phyloP scores from a whole-genome alignment of 2,888 invertebrate species.

The Sphaerophoria rueppellii region DNA sequence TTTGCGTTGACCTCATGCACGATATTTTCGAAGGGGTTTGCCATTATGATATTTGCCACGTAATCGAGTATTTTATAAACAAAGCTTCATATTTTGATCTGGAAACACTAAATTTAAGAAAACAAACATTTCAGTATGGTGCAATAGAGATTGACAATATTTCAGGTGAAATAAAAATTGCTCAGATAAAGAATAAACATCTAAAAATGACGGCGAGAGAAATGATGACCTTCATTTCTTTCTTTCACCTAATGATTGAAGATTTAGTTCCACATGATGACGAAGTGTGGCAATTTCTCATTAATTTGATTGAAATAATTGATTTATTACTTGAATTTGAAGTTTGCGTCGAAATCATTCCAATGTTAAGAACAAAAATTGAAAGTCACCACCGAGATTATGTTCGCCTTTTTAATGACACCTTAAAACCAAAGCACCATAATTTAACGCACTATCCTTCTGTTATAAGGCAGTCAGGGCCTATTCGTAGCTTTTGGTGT shows the following conservation, averaged over 20 bases:
- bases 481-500: constrained; percentile 6
- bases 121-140: constrained; percentile 47
- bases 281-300: constrained; percentile 1
- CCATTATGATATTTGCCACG: constrained; percentile 45
- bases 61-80: constrained; percentile 54
- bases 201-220: constrained; percentile 2
- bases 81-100: constrained; percentile 72
- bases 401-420: constrained; percentile 13
- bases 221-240: neutral
- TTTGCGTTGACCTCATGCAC: constrained; percentile 69
- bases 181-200: constrained; percentile 7
- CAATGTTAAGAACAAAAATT: constrained; percentile 12
- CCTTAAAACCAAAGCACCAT: constrained; percentile 1
- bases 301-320: constrained; percentile 5
- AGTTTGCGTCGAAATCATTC: constrained; percentile 2
- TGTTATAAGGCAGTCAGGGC: constrained; percentile 4
- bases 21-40: constrained; percentile 74
- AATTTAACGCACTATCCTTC: constrained; percentile 3
- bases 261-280: neutral
- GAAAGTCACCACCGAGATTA: constrained; percentile 12
- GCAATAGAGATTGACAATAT: constrained; percentile 19
- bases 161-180: constrained; percentile 20
- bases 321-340: constrained; percentile 5
- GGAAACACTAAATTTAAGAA: constrained; percentile 73
- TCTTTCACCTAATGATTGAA: constrained; percentile 6